phyloP scores from a whole-genome alignment of 2,113 vertebrate species.

The Vidua macroura region DNA sequence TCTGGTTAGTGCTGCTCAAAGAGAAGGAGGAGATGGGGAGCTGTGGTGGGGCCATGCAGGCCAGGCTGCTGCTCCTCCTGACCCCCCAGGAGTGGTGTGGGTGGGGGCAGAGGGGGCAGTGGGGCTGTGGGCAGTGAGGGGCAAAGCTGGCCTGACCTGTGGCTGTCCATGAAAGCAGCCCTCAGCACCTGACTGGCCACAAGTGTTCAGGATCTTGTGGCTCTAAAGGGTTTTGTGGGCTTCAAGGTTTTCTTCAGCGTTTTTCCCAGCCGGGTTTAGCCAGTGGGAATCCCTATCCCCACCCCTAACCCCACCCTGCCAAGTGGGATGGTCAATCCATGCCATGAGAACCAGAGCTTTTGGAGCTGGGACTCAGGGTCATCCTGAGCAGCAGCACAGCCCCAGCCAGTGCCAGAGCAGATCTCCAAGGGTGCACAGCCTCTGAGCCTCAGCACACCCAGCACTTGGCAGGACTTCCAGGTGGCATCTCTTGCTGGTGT shows the following conservation, averaged over 20 bases:
- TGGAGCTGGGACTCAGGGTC: neutral
- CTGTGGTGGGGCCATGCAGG: neutral
- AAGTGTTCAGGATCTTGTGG: neutral
- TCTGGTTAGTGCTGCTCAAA: neutral
- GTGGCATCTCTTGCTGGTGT: neutral
- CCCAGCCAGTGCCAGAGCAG: neutral
- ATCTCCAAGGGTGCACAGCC: neutral
- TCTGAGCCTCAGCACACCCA: neutral
- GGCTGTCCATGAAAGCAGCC: neutral
- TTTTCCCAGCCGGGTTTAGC: neutral
- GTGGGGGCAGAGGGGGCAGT: neutral
- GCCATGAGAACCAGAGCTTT: neutral
- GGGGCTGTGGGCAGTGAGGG: accelerated
- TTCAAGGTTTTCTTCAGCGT: neutral
- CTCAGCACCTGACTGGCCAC: neutral
- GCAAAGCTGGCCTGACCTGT: neutral
- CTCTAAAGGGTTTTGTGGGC: neutral
- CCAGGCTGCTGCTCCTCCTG: neutral
- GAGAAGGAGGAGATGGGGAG: neutral
- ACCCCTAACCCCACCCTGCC: neutral
- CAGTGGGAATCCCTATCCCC: neutral
- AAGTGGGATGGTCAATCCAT: neutral
- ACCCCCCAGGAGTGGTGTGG: neutral
- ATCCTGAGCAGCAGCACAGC: neutral
- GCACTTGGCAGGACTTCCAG: neutral